These are phyloP conservation scores for Drosophila kepulauana DNA, from an alignment of 1,140 invertebrate genomes.

Conservation along the genomic window DNA sequence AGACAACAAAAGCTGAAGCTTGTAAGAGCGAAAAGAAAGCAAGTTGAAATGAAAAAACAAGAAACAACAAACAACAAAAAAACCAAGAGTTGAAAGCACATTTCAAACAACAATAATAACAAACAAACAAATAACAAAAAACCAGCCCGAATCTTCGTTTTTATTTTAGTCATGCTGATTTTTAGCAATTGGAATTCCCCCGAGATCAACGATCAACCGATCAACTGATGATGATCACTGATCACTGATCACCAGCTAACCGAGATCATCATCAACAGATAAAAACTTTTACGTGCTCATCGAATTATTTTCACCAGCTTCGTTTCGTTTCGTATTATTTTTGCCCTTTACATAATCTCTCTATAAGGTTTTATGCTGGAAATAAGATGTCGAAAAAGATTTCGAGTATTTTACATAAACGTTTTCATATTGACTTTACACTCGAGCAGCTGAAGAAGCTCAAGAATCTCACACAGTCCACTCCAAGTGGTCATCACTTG, in stretches of 20 bases:
- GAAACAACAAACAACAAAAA: slow-evolving; percentile 30
- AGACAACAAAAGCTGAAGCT: slow-evolving; percentile 33
- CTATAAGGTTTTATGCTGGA: slow-evolving; percentile 1
- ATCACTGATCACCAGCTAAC: slow-evolving; percentile 45
- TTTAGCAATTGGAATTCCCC: slow-evolving; percentile 76
- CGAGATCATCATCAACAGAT: slow-evolving; percentile 60
- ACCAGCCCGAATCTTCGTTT: slow-evolving; percentile 42
- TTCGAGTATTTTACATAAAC: slow-evolving; percentile 63
- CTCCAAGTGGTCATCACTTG: slow-evolving; percentile 55
- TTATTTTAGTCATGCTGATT: slow-evolving; percentile 79
- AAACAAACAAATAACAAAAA: slow-evolving; percentile 40
- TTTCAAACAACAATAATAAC: slow-evolving; percentile 45
- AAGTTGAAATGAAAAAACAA: slow-evolving; percentile 46
- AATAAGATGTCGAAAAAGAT: background rate
- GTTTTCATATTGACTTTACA: slow-evolving; percentile 59
- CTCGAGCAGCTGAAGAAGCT: slow-evolving; percentile 25
- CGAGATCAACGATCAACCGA: slow-evolving; percentile 27
- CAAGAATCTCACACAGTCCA: slow-evolving; percentile 39
- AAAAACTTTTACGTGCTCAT: slow-evolving; percentile 68
- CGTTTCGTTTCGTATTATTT: slow-evolving; percentile 11
- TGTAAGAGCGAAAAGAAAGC: slow-evolving; percentile 61
- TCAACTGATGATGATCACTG: background rate
- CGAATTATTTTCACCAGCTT: slow-evolving; percentile 41
- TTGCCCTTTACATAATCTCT: slow-evolving; percentile 59
- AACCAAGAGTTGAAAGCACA: slow-evolving; percentile 43